A percentile compares a stretch with the other conserved stretches of the same genome.
Evolutionary conservation across 2,888 invertebrate genomes (phyloP).

Genomic region (Sminthurides aquaticus): DNA sequence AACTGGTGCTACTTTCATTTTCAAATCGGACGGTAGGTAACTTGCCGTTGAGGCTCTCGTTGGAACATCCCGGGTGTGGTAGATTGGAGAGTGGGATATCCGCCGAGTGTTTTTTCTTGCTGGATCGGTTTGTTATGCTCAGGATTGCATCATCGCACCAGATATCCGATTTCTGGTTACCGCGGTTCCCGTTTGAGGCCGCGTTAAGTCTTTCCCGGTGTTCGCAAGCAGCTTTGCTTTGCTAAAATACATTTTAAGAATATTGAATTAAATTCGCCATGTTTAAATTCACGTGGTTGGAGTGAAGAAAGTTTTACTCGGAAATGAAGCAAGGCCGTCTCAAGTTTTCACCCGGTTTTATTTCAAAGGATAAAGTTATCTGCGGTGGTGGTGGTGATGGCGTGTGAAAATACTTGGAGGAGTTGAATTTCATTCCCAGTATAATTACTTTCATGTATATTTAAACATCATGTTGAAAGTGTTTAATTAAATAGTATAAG

Average conservation of each 20-base stretch:
- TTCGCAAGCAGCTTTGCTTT: neutral
- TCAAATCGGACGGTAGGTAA: conserved; percentile 20
- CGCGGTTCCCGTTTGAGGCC: conserved; percentile 4
- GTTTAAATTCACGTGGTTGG: no score
- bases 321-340: no score
- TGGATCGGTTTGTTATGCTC: conserved; percentile 7
- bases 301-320: no score
- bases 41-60: neutral
- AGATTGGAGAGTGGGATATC: neutral
- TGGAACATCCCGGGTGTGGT: neutral
- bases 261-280: no score
- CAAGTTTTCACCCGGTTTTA: no score
- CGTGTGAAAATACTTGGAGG: no score
- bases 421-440: no score
- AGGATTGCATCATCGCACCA: conserved; percentile 19
- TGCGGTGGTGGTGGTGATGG: no score
- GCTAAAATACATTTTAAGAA: neutral
- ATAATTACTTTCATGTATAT: no score
- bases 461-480: no score
- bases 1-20: conserved; percentile 14
- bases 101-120: neutral
- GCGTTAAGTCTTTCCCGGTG: neutral
- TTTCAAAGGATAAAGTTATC: no score
- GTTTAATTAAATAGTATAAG: no score
- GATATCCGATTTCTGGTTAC: conserved; percentile 14